Evolutionary conservation across 2,888 invertebrate species (phyloP).

Genomic region (Pediacus dermestoides): DNA sequence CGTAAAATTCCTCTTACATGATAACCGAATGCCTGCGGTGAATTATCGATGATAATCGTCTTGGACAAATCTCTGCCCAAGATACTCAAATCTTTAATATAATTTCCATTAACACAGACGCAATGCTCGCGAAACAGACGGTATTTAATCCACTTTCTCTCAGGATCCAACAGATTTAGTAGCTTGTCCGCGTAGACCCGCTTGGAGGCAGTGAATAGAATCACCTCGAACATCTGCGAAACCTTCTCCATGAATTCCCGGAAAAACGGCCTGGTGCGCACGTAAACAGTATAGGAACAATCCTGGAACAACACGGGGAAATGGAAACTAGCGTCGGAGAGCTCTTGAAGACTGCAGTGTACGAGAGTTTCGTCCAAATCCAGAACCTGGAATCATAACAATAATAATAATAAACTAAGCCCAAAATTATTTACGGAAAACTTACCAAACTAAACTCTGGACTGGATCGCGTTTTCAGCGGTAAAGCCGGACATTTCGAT

Average conservation of each 20-base stretch:
- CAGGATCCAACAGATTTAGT: slow-evolving; percentile 86
- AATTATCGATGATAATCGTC: slow-evolving; percentile 84
- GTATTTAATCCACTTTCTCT: slow-evolving; percentile 84
- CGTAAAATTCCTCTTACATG: too few species aligned
- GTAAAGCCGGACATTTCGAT: slow-evolving; percentile 75
- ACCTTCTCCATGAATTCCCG: slow-evolving; percentile 86
- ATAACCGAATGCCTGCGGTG: slow-evolving; percentile 91
- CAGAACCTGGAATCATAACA: slow-evolving; percentile 50
- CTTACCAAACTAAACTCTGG: slow-evolving; percentile 89
- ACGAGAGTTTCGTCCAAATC: slow-evolving; percentile 89
- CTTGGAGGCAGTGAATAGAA: slow-evolving; percentile 93
- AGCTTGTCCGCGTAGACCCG: slow-evolving; percentile 92
- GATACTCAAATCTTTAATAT: slow-evolving; percentile 92
- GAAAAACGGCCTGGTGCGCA: slow-evolving; percentile 87
- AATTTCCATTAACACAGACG: slow-evolving; percentile 91
- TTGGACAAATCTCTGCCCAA: slow-evolving; percentile 87
- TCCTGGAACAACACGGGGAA: slow-evolving; percentile 93
- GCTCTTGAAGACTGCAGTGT: slow-evolving; percentile 88
- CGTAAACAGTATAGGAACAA: slow-evolving; percentile 79
- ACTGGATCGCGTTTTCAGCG: slow-evolving; percentile 86
- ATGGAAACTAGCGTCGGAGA: slow-evolving; percentile 88
- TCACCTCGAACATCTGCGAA: slow-evolving; percentile 77
- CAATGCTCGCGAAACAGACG: slow-evolving; percentile 94
- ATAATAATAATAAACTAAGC: slow-evolving; percentile 5
- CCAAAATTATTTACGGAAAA: slow-evolving; percentile 22